phyloP scores from a whole-genome alignment of 1,140 invertebrate species.

The Drosophila serrata region DNA sequence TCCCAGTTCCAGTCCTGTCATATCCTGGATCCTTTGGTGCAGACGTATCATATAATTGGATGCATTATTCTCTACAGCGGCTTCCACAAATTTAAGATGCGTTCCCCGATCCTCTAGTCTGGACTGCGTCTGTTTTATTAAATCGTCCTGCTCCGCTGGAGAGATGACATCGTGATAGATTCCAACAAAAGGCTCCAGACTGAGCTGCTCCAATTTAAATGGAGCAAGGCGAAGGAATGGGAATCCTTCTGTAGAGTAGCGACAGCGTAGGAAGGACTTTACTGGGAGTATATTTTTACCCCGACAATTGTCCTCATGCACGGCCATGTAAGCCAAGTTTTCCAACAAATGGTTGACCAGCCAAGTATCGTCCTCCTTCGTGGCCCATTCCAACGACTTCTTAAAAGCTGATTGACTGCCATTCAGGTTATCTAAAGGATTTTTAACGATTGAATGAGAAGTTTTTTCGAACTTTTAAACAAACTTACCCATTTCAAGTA shows the following conservation, averaged over 20 bases:
- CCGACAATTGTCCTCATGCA: slow-evolving; percentile 31
- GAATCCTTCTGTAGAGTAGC: slow-evolving; percentile 89
- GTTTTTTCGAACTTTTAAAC: too few species aligned
- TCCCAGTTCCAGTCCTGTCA: slow-evolving; percentile 87
- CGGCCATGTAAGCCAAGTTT: slow-evolving; percentile 7
- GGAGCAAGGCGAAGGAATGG: slow-evolving; percentile 93
- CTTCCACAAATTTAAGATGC: slow-evolving; percentile 89
- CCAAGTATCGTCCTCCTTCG: background rate
- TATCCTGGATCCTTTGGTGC: slow-evolving; percentile 88
- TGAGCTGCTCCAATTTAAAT: slow-evolving; percentile 95
- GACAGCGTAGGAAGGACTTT: slow-evolving; percentile 89
- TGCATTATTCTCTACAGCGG: slow-evolving; percentile 89
- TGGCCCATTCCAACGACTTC: slow-evolving; percentile 2
- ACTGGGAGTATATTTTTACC: slow-evolving; percentile 13
- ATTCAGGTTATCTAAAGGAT: slow-evolving; percentile 3
- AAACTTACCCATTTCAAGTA: slow-evolving; percentile 11
- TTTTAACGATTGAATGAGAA: too few species aligned
- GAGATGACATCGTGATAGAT: slow-evolving; percentile 95
- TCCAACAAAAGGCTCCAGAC: slow-evolving; percentile 92
- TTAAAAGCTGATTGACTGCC: background rate
- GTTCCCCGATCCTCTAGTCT: slow-evolving; percentile 94
- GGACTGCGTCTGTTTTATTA: slow-evolving; percentile 93
- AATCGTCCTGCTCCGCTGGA: slow-evolving; percentile 93
- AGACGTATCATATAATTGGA: slow-evolving; percentile 85
- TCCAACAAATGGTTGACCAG: slow-evolving; percentile 5